phyloP scores from a whole-genome alignment of 2,113 vertebrate species.

The Cheilinus undulatus region DNA sequence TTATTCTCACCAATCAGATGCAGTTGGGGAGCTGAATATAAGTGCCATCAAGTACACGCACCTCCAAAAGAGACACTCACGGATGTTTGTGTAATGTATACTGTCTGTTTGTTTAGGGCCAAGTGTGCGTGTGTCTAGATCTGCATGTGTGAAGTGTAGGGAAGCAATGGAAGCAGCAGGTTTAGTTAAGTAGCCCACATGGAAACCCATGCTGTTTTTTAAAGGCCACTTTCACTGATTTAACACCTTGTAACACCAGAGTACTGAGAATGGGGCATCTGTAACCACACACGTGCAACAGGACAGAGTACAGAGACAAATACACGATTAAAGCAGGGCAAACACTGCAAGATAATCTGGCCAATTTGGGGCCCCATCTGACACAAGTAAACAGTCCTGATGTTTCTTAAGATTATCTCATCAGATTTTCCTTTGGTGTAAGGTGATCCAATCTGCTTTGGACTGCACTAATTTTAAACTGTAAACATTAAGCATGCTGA shows the following conservation, averaged over 20 bases:
- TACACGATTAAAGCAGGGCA: too few species aligned
- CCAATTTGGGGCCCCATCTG: too few species aligned
- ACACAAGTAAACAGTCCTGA: too few species aligned
- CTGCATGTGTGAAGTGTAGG: conserved; percentile 16
- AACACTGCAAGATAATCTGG: too few species aligned
- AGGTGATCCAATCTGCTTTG: too few species aligned
- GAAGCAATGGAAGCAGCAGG: conserved; percentile 50
- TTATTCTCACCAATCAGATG: conserved; percentile 60
- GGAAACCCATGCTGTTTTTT: conserved; percentile 62
- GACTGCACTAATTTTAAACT: too few species aligned
- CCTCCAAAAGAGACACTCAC: conserved; percentile 39
- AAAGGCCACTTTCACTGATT: conserved; percentile 61
- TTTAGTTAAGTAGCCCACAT: conserved; percentile 55
- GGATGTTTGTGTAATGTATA: conserved; percentile 23
- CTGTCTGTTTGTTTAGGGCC: conserved; percentile 22
- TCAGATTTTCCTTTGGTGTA: too few species aligned
- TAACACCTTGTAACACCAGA: conserved; percentile 35
- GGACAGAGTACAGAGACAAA: background rate
- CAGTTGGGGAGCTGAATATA: conserved; percentile 36
- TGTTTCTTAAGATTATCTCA: too few species aligned
- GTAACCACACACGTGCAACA: background rate
- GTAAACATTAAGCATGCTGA: too few species aligned
- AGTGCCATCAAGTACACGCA: conserved; percentile 22
- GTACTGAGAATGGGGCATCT: conserved; percentile 30
- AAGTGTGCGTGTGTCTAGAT: conserved; percentile 6